Base-by-base conservation (phyloP, 2,113 vertebrate genomes). In the Eulacestoma nigropectus region DNA sequence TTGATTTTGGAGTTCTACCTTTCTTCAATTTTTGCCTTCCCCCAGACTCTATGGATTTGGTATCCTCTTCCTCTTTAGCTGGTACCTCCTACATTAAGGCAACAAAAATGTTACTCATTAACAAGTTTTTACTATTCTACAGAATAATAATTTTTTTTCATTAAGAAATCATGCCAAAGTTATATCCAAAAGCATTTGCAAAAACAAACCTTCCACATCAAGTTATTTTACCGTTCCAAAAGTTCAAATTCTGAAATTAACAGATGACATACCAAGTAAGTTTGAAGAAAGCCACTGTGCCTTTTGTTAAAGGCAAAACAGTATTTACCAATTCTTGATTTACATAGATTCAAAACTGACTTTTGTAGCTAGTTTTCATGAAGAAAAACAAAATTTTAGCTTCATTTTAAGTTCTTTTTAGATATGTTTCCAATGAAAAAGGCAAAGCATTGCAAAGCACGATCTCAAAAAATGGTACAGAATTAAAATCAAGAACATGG, bases 11-110 rank as follows among this genome's bases (percentile, higher is more conserved):
- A 82, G 96, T 72, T 97, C 93, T 96, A 20, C 77, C 84, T 94
- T 92, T 96, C 93, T 96, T 98, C 29, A 42, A 18, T 59, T 96
- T 95, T 67, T 87, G 95, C 78, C 97, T 97, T 93, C 20, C 96
- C 41, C 46, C 49, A 16, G 94, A 49, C 56, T 96, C 92, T 72
- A 17, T 0, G 56, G 96, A 84, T 78, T 96, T 83, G 52, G 76
- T 33, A 79, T 95, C 87, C 52, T 97, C 85, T 55, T 97, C 95
- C 41, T 97, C 96, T 92, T 97, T 83, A 95, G 73, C 2, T 35
- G 76, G 88, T 69, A 93, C 84, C 21, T 97, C 94, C 98, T 98
- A n/a, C 3, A 6, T 63, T 65, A 95, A 81, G 20, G 70, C 13
- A 92, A 96, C 19, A 70, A 69, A 78, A 87, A 68, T 0, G 8